Evolutionary conservation across 2,113 vertebrate genomes (phyloP).

Genomic region (Tragulus kanchil): DNA sequence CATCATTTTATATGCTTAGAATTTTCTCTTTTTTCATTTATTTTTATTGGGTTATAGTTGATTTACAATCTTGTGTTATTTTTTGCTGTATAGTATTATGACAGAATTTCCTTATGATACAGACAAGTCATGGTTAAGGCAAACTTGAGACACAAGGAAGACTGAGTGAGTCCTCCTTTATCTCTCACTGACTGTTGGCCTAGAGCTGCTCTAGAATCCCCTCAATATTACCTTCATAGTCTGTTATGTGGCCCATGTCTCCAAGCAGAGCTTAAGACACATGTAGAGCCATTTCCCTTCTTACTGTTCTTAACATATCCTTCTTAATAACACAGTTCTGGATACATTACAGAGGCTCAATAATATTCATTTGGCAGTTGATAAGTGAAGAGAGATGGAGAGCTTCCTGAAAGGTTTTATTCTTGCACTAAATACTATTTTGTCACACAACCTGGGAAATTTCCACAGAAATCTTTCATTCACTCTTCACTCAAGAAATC

Average conservation of each 20-base stretch:
- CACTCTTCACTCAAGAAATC: not conserved
- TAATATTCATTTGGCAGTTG: not conserved
- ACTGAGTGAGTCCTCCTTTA: not conserved
- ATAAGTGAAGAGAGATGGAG: not conserved
- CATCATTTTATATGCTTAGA: not conserved
- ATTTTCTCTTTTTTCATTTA: not conserved
- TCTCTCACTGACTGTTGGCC: not conserved
- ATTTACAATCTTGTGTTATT: not conserved
- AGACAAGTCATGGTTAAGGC: not conserved
- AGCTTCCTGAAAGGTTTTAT: not conserved
- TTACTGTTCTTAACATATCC: not conserved
- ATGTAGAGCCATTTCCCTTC: not conserved
- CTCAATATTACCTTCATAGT: not conserved
- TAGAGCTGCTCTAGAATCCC: not conserved
- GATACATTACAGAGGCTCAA: not conserved
- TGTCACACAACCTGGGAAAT: not conserved
- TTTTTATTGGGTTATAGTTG: not conserved
- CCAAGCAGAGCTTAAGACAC: not conserved
- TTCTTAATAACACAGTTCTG: not conserved
- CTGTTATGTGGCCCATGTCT: not conserved
- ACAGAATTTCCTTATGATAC: not conserved
- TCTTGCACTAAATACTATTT: not conserved
- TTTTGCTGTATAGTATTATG: not conserved
- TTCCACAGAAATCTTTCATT: not conserved
- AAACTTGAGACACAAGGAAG: not conserved